Base-by-base conservation (phyloP, 2,888 invertebrate species). In the Mythimna lalbum region DNA sequence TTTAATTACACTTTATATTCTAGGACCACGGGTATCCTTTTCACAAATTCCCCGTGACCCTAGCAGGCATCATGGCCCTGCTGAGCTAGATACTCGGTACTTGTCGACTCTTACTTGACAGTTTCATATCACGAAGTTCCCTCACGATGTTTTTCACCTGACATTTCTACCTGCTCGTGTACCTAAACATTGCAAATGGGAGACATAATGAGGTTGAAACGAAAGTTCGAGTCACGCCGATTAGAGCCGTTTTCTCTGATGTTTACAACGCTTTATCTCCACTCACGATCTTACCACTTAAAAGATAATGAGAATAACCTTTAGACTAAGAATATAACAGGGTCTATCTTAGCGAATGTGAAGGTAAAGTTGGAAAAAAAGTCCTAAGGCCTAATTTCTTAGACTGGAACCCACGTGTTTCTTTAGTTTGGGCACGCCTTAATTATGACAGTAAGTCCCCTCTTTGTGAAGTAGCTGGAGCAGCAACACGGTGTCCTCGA, bases 191-290 rank as follows among this genome's bases (percentile, higher is more conserved):
- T 64, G 57, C 73, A 72, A 78, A 78, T 63, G 59, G 53, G 14
- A 17, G 53, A 17, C 74, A 50, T 61, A 62, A 64, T 62, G 76
- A 65, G 73, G 66, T 43, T 43, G 53, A 63, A 73, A 73, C 59
- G 76, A 76, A 76, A 76, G 76, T 76, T 78, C 52, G 57, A 78
- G 79, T 59, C 73, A 76, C 79, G 79, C 53, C 62, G 66, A 73
- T 76, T 59, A 78, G 61, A 21, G 61, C 27, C 33, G 62, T 76
- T 79, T 73, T 73, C 76, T 67, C 63, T 60, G 50, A 14, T 72
- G 64, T 57, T 64, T 23, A 21, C 31, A 55, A 6, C 57, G 2
- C 72, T 65, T 66, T 43, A 43, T 43, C 43, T 79, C 23, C 3
- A 52, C 76, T 76, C 79, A 76, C 76, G 79, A 78, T 56, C 12